A percentile compares a stretch with the other conserved stretches of the same genome.
These are phyloP conservation scores for Umimayanthus chanpuru DNA, from an alignment of 92 coral and sea anemone genomes.

Conservation along the genomic window DNA sequence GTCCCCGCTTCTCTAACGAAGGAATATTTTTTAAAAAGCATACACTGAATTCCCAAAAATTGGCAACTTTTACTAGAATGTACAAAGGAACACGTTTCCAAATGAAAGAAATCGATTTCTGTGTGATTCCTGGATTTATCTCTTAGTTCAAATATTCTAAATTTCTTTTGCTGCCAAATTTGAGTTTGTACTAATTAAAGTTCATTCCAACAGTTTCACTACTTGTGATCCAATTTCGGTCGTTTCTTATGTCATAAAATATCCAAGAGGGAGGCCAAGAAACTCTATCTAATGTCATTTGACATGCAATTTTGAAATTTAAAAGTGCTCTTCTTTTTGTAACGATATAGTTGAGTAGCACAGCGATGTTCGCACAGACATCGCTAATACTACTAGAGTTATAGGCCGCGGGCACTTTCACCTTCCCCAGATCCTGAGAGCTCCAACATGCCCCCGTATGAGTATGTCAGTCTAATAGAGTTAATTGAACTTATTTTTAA, in stretches of 20 bases:
- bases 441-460: neutral
- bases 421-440: too few species aligned
- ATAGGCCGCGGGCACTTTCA: too few species aligned
- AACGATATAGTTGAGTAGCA: neutral
- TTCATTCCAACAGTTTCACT: neutral
- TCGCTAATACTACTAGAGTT: too few species aligned
- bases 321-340: neutral
- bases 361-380: neutral
- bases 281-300: too few species aligned
- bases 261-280: too few species aligned
- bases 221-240: too few species aligned
- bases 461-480: neutral
- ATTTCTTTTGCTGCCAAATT: neutral
- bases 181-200: neutral
- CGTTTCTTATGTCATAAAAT: too few species aligned
- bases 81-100: neutral
- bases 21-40: too few species aligned
- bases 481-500: neutral
- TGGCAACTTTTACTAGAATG: too few species aligned
- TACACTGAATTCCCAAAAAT: too few species aligned
- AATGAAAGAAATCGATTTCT: neutral
- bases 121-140: neutral
- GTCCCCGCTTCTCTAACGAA: too few species aligned
- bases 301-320: too few species aligned
- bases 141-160: neutral